Evolutionary conservation across 2,888 invertebrate species (phyloP), one percentile per base, ranked within the genome.

Genomic region (Dicycla oo): DNA sequence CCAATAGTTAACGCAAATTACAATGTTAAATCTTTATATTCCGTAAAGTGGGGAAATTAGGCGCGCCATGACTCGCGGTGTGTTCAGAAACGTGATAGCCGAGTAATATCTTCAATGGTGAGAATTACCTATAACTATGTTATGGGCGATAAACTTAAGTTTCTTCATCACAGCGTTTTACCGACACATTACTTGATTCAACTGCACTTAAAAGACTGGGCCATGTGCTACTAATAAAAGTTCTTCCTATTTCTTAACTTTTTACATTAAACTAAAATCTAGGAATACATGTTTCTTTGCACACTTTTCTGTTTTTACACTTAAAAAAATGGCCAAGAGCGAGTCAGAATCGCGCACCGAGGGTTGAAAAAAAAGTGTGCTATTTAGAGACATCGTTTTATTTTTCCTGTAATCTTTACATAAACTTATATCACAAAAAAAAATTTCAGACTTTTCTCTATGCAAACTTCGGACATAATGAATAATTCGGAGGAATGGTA

Each of bases 111-210:
- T 62, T 57, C 8, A 66, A 53, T 62, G 26, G 51, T 57, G 57
- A 51, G 71, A 71, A 74, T 63, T 63, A 34, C 34, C 34, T 34
- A 67, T 71, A 67, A 72, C 58, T 30, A 53, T 54, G 30, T 60
- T 63, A 77, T 67, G 49, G 57, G 34, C 63, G 18, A 58, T 77
- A 63, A 74, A 54, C 26, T 18, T 26, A 64, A 49, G 51, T 64
- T 45, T 30, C 38, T 57, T 51, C 34, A 47, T 47, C 45, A 57
- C 13, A 51, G 3, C 38, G 20, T 47, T 65, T 66, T 34, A 40
- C 38, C 10, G 18, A 58, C 5, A 45, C 30, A 58, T 58, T 57
- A 57, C n/a, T 58, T 45, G 34, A 8, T 34, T 30, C 13, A 10
- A 30, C 38, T 58, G 30, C 23, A 23, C 8, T 45, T 45, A 74